Evolutionary conservation across 2,888 invertebrate species (phyloP), one percentile per base, ranked within the genome.

Genomic region (Athetis lepigone): DNA sequence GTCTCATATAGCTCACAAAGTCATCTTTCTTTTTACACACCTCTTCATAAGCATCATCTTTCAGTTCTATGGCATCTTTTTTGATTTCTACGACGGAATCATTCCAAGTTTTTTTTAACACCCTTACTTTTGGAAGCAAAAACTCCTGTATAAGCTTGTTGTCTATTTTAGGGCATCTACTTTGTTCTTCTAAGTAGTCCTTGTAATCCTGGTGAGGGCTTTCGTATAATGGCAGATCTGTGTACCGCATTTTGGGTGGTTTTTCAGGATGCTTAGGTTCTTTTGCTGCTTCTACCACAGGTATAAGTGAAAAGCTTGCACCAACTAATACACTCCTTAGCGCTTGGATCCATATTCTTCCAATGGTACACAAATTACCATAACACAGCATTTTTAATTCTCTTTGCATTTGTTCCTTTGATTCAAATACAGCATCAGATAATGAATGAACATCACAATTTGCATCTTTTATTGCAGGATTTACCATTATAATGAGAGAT

Each of bases 201-300:
- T 91, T 90, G 64, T 92, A 92, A 1, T 88, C 87, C 9, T 77
- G 74, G 55, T 92, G 91, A 0, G 91, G 92, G 2, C 82, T 77
- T 47, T 82, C 59, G 76, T 93, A 92, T 0, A 92, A 18, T 0
- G 92, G 89, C 0, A 94, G 68, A 2, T 93, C 92, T 57, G 82
- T 84, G 52, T 87, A 91, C 60, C 83, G 91, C 91, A 92, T 92
- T 2, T 82, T 81, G 0, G 91, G 89, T 1, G 92, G 92, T 54
- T 69, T 88, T 36, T 80, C 37, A 2, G 81, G 82, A 0, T 75
- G n/a, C 0, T 13, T 0, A 1, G 0, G 55, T 0, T 59, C 64
- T 9, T 85, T n/a, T 0, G 91, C 88, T 0, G 80, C 77, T 2
- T 90, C 86, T 2, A 92, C 87, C 0, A 75, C 64, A 1, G 92